Percentiles rank a stretch among this genome's conserved stretches.
phyloP scores from a whole-genome alignment of 2,113 vertebrate genomes.

The Hyperopisus bebe region DNA sequence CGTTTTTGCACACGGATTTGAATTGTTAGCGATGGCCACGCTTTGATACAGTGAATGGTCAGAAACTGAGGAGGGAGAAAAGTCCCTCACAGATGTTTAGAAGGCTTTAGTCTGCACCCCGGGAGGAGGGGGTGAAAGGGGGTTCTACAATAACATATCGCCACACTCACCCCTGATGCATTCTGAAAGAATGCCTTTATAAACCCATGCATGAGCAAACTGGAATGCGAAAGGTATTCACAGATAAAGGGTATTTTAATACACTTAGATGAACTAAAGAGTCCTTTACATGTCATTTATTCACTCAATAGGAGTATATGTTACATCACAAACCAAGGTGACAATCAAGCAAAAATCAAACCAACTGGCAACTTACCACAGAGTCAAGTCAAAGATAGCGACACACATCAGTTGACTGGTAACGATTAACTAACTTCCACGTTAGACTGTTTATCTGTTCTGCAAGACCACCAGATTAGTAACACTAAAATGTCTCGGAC shows the following conservation, averaged over 20 bases:
- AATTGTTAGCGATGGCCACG: neutral
- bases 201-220: neutral
- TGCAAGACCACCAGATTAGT: neutral
- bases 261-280: neutral
- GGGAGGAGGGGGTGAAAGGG: neutral
- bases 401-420: neutral
- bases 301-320: neutral
- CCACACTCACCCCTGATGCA: neutral
- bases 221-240: neutral
- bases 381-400: neutral
- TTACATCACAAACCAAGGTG: neutral
- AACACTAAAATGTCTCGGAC: neutral
- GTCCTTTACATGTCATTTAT: neutral
- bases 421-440: neutral
- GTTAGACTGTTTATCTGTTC: neutral
- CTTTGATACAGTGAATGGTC: neutral
- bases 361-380: neutral
- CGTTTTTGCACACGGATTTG: neutral
- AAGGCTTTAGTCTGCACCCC: neutral
- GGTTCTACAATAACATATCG: neutral
- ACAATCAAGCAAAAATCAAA: neutral
- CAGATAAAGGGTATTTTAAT: neutral
- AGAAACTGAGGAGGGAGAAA: neutral
- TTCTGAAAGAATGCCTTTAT: conserved; percentile 6
- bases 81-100: neutral